Base-by-base conservation (phyloP, 2,888 invertebrate genomes). In the Diadegma fenestrale region DNA sequence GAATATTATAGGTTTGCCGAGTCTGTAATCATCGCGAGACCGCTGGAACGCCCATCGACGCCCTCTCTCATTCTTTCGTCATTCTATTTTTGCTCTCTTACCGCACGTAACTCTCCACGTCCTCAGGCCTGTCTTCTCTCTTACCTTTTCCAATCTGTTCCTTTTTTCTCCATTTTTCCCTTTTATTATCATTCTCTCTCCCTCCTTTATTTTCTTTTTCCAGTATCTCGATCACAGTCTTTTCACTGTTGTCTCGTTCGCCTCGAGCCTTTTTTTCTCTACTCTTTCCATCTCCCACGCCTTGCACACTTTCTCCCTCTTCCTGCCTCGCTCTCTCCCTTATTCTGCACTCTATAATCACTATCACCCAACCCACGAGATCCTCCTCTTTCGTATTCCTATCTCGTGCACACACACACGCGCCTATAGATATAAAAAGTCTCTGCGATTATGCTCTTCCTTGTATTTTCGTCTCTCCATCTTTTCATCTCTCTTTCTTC, bases 1-100 rank as follows among this genome's bases (percentile, higher is more conserved):
- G 93, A 95, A 91, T 95, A 93, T 93, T 93, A 93, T 91, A 91
- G 93, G 92, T 91, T 90, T 89, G 91, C 90, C 90, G 90, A 90
- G 92, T 89, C 93, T 93, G 93, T 93, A 93, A 93, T 94, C 93
- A 93, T 93, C 93, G 92, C 92, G 90, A 91, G 92, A 91, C 93
- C 93, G 93, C 93, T 83, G 92, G 89, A 92, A 91, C 93, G 93
- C 93, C 93, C 93, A 93, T 91, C 92, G 91, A 92, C 93, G 92
- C 91, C 93, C 92, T 93, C 92, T 90, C 90, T 90, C 89, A 87
- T 88, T 88, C 88, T 88, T 88, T 88, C 85, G 86, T 82, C 89
- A 88, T 89, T 88, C 87, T 88, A 87, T 89, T 88, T 78, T 88
- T 87, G 85, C 86, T 86, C 87, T 88, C 84, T 87, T 76, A 75